These are phyloP conservation scores for Myotis vivesi DNA, from an alignment of 2,797 vertebrate genomes.

Conservation along the genomic window DNA sequence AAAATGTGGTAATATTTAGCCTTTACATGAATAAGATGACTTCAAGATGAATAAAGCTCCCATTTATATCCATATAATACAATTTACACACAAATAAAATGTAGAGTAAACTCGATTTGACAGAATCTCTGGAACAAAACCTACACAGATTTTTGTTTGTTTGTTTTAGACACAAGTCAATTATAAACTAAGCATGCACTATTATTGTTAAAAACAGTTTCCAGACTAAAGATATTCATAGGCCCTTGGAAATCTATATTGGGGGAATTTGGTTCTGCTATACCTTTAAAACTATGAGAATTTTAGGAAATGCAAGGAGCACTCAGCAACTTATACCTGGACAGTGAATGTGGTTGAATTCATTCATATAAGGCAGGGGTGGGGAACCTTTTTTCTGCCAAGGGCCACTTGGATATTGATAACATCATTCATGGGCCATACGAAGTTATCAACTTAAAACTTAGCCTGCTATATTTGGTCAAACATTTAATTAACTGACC, in stretches of 20 bases:
- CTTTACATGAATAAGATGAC: not conserved
- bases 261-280: not conserved
- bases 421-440: no score
- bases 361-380: not conserved
- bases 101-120: not conserved
- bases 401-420: no score
- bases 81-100: not conserved
- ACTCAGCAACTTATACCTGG: not conserved
- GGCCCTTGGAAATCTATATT: not conserved
- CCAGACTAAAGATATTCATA: not conserved
- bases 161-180: not conserved
- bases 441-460: no score
- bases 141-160: not conserved
- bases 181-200: not conserved
- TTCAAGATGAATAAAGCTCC: not conserved
- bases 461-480: no score
- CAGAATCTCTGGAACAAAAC: not conserved
- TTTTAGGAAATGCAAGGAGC: not conserved
- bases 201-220: not conserved
- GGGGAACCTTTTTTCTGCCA: no score
- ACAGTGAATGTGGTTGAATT: not conserved
- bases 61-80: not conserved
- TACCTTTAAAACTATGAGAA: not conserved
- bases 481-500: no score
- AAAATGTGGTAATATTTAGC: not conserved